phyloP scores from a whole-genome alignment of 2,113 vertebrate species.

The Caracal caracal region DNA sequence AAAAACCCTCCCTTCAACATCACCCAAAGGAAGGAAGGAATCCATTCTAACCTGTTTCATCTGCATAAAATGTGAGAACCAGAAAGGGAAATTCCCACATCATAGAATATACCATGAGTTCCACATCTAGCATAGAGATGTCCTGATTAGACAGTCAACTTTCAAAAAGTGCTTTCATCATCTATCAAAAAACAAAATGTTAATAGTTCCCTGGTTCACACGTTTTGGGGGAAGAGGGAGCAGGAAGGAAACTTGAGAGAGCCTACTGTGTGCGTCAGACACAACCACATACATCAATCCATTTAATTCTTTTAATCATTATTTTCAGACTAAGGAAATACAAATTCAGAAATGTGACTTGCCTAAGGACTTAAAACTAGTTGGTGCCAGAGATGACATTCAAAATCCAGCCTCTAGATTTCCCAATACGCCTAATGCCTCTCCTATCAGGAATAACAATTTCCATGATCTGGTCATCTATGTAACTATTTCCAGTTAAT shows the following conservation, averaged over 20 bases:
- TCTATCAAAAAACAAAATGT: conserved; percentile 28
- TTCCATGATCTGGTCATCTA: not conserved
- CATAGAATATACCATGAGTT: not conserved
- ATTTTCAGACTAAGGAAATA: not conserved
- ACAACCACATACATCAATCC: not conserved
- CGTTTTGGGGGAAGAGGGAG: not conserved
- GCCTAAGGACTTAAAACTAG: not conserved
- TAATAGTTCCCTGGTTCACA: not conserved
- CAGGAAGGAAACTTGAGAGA: conserved; percentile 22
- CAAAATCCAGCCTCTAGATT: not conserved
- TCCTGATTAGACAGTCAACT: conserved; percentile 2
- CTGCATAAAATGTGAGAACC: not conserved
- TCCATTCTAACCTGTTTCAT: not conserved
- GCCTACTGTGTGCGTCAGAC: not conserved
- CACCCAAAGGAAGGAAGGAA: not conserved
- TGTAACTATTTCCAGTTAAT: conserved; percentile 17
- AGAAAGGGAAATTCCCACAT: conserved; percentile 19
- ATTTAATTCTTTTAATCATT: not conserved
- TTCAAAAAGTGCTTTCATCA: conserved; percentile 9
- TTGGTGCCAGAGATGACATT: not conserved
- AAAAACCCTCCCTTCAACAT: not conserved
- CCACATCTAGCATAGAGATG: not conserved
- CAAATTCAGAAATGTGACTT: conserved; percentile 36
- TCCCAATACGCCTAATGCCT: not conserved
- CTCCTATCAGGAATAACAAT: not conserved